These are phyloP conservation scores for Heterodera schachtii DNA, from an alignment of 1,140 invertebrate species.

Conservation along the genomic window DNA sequence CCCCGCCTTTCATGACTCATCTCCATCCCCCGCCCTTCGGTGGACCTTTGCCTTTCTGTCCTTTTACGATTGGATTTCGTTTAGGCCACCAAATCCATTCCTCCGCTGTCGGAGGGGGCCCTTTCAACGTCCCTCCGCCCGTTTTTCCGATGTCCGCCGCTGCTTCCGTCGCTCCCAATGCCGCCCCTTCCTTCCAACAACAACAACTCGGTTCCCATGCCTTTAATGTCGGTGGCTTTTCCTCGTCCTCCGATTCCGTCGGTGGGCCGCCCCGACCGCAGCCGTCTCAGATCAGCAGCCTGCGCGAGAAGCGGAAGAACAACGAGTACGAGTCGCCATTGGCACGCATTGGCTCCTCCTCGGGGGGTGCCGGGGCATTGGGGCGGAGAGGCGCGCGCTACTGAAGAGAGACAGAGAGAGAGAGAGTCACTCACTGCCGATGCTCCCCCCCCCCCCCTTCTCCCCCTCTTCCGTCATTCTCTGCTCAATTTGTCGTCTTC, in stretches of 20 bases:
- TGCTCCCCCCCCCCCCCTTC: no score
- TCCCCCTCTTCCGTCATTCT: no score
- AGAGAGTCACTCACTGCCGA: no score
- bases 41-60: background rate
- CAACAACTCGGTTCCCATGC: slow-evolving; percentile 9
- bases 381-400: background rate
- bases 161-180: background rate
- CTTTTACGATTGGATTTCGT: background rate
- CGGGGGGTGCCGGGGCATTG: background rate
- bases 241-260: slow-evolving; percentile 22
- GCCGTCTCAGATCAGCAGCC: slow-evolving; percentile 23
- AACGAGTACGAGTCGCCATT: slow-evolving; percentile 53
- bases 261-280: background rate
- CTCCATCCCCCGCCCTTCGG: background rate
- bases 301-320: slow-evolving; percentile 51
- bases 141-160: background rate
- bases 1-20: background rate
- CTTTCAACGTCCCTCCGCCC: background rate
- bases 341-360: slow-evolving; percentile 25
- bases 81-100: background rate
- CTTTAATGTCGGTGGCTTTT: background rate
- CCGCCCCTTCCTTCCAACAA: background rate
- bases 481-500: no score
- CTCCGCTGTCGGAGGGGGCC: background rate
- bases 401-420: background rate